Percentiles rank a stretch among this genome's conserved stretches.
Evolutionary conservation across 2,888 invertebrate genomes (phyloP).

Genomic region (Eulithis testata): DNA sequence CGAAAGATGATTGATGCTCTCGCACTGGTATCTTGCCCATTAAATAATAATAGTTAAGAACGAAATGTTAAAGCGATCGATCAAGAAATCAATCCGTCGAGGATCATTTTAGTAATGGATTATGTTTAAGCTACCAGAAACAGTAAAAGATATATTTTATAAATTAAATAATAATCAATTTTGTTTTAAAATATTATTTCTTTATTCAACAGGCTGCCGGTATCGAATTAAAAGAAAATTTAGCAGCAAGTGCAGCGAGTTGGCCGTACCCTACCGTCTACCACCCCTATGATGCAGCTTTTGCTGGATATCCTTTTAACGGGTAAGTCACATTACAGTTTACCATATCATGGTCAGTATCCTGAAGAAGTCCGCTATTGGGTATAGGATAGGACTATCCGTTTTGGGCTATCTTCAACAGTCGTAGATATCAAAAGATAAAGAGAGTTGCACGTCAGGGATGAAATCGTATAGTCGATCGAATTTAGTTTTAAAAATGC

Average conservation of each 20-base stretch:
- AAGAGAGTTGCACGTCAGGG: too few relatives aligned
- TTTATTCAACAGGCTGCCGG: constrained; percentile 88
- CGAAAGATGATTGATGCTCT: constrained; percentile 77
- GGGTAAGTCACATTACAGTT: constrained; percentile 87
- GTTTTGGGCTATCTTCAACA: too few relatives aligned
- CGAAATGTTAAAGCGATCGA: constrained; percentile 72
- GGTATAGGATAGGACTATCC: too few relatives aligned
- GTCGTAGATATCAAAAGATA: too few relatives aligned
- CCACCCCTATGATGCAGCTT: constrained; percentile 96
- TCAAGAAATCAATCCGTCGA: constrained; percentile 79
- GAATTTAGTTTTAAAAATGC: too few relatives aligned
- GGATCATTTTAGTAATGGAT: constrained; percentile 75
- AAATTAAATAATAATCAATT: constrained; percentile 16
- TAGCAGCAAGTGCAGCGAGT: constrained; percentile 91
- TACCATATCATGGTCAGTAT: neutral
- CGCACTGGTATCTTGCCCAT: constrained; percentile 74
- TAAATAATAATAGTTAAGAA: constrained; percentile 81
- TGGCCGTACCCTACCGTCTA: constrained; percentile 97
- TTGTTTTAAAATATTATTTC: constrained; percentile 10
- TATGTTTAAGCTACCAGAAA: constrained; percentile 76
- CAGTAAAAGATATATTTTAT: constrained; percentile 52
- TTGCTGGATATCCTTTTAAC: constrained; percentile 97
- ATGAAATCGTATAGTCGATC: too few relatives aligned
- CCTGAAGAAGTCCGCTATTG: neutral
- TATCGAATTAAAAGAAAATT: constrained; percentile 94